Evolutionary conservation across 92 coral and sea anemone species (phyloP), one percentile per base, ranked within the genome.

Genomic region (Micromussa lordhowensis): DNA sequence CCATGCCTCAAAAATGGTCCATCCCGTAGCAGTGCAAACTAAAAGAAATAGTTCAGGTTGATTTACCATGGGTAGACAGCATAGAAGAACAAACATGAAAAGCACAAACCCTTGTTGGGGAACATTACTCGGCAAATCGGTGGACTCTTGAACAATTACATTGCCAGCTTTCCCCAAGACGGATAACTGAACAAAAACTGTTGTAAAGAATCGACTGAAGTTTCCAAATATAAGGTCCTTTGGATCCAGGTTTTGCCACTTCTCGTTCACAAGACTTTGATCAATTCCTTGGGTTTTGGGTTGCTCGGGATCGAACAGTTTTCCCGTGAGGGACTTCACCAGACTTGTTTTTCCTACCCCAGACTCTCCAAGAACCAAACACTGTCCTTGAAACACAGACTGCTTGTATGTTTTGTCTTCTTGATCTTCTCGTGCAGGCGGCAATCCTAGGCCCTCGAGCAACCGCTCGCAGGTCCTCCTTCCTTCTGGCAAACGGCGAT

Each of bases 341-440:
- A 90, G 83, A 75, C 93, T 90, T 32, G 93, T 90, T 59, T 90
- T 90, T 4, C 93, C 93, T 40, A 55, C 82, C 61, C 93, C 79
- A 15, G 93, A 73, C 63, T 91, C 93, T 81, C 93, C 93, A 35
- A 91, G 91, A 12, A 91, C 88, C n/a, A 91, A 64, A 68, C 84
- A 73, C 78, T 87, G 93, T 36, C 93, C 93, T 75, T 91, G 91
- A 35, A 64, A 66, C n/a, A n/a, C n/a, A n/a, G n/a, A n/a, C n/a
- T n/a, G n/a, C n/a, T n/a, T n/a, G n/a, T n/a, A n/a, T n/a, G n/a
- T n/a, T n/a, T n/a, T n/a, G n/a, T n/a, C n/a, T 2, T 53, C 51
- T 31, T 69, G 49, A 1, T 22, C 48, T 12, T 81, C 26, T 11
- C 3, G 53, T 30, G 63, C 77, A 48, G 44, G 35, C 58, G 53